Conservation (phyloP, 2,888 invertebrate genomes). For the Ypsolopha scabrella region DNA sequence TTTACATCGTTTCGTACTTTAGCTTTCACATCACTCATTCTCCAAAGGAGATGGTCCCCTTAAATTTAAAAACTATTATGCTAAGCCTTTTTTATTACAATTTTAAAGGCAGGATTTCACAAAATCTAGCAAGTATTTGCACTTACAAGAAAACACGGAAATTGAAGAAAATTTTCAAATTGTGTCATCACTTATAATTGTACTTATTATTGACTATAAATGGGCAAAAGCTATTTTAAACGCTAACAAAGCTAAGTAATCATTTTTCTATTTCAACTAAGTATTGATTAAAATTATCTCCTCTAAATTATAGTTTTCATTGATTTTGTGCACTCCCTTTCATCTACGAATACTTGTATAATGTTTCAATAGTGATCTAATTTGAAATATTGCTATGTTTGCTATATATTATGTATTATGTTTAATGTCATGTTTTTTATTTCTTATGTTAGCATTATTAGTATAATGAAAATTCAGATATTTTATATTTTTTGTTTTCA, state of each 20-base stretch:
- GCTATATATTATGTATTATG: slow-evolving; percentile 34
- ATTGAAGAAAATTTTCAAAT: background rate
- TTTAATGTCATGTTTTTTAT: slow-evolving; percentile 17
- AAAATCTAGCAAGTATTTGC: slow-evolving; percentile 50
- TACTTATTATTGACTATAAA: slow-evolving; percentile 41
- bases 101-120: slow-evolving; percentile 38
- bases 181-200: slow-evolving; percentile 26
- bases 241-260: slow-evolving; percentile 65
- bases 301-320: background rate
- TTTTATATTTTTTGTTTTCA: background rate
- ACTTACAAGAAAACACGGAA: slow-evolving; percentile 19
- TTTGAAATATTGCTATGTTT: slow-evolving; percentile 40
- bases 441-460: too few species aligned
- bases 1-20: background rate
- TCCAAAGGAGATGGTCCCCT: slow-evolving; percentile 57
- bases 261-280: background rate
- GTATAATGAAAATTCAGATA: too few species aligned
- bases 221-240: slow-evolving; percentile 59
- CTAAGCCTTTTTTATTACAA: slow-evolving; percentile 1
- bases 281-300: background rate
- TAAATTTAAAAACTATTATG: slow-evolving; percentile 33
- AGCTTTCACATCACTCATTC: slow-evolving; percentile 41
- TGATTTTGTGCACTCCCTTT: background rate
- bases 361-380: slow-evolving; percentile 17
- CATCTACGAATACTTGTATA: background rate